Evolutionary conservation across 2,888 invertebrate species (phyloP), one percentile per base, ranked within the genome.

Genomic region (Lycaena phlaeas): DNA sequence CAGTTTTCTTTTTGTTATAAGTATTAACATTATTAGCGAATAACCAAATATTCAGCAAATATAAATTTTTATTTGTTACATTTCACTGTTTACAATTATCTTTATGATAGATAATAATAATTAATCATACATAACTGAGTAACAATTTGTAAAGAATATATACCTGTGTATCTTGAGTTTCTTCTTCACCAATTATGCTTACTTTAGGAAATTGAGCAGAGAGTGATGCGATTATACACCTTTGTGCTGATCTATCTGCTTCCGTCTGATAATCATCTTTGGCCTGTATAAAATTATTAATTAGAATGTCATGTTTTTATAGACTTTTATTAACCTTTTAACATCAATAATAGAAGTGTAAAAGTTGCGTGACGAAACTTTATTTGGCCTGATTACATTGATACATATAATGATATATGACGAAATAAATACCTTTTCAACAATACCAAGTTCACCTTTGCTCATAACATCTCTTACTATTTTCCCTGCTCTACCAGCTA

Each of bases 191-290:
- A 57, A 96, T 95, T 43, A 98, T 92, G 28, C 88, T 90, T 0
- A 95, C 68, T 54, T 87, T 88, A 0, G 97, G 96, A 74, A 95
- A 99, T 57, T 93, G 91, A 45, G 88, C 88, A 25, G 90, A 85
- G 3, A 99, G 85, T 1, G 97, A 96, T 14, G 93, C 92, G 45
- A 97, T 89, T 45, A 99, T 99, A 66, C 96, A 97, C 50, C 89
- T 88, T 73, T 99, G 98, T 0, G 97, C 97, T 17, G 94, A 93
- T 50, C 98, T 88, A 68, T 99, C 99, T 4, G 99, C 99, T 84
- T 97, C 97, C 3, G 99, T 99, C 87, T 99, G 98, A 29, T 95
- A 87, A 78, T 99, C 98, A 85, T 97, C 93, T 63, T 91, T 91
- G 12, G 93, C 96, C 90, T 93, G 59, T 22, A 49, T 27, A 14